Conservation (phyloP, 2,113 vertebrate genomes). For the Zapus hudsonius region DNA sequence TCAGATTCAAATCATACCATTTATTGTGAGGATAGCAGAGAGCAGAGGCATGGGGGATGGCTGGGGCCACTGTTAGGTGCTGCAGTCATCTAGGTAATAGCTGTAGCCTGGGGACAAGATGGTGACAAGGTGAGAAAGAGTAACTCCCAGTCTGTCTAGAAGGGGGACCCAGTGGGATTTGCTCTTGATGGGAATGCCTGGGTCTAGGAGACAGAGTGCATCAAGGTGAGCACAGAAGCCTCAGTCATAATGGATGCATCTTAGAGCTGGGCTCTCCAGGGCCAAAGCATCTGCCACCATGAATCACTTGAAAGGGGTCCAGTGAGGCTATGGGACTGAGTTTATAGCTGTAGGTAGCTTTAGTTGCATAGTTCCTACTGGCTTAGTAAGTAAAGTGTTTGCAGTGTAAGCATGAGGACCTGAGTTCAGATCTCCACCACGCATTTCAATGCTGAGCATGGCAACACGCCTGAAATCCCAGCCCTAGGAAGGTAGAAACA, state of each 20-base stretch:
- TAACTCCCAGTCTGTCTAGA: background rate
- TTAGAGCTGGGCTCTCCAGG: background rate
- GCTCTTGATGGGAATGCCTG: background rate
- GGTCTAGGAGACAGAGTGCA: background rate
- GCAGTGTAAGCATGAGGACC: no score
- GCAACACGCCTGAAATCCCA: no score
- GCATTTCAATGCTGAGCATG: no score
- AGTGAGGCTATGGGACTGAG: background rate
- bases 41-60: no score
- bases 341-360: background rate
- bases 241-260: background rate
- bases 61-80: background rate
- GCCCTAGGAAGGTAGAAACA: no score
- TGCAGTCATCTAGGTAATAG: background rate
- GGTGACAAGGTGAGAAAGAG: background rate
- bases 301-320: background rate
- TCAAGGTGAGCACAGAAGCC: background rate
- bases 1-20: no score
- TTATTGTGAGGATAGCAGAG: background rate
- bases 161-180: background rate
- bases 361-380: background rate
- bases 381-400: no score
- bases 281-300: background rate
- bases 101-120: background rate
- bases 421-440: no score